Conservation (phyloP, 2,888 invertebrate species). For the Xylophagus ater region DNA sequence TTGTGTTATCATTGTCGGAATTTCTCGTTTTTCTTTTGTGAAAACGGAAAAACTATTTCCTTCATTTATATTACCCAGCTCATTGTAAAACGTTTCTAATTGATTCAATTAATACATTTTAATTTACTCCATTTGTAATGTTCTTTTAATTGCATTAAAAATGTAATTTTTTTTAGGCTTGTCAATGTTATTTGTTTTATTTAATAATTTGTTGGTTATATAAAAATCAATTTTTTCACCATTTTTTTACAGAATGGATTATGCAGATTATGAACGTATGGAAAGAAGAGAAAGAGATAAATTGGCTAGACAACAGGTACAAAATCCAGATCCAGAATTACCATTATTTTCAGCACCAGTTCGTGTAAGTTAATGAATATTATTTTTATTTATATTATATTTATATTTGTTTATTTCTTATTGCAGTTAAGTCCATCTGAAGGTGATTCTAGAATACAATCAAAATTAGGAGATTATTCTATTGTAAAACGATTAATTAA, state of each 20-base stretch:
- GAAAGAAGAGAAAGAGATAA: constrained; percentile 38
- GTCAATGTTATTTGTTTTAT: constrained; percentile 1
- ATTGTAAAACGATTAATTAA: constrained; percentile 30
- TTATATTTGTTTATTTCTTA: constrained; percentile 3
- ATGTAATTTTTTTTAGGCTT: too few relatives aligned
- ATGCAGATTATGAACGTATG: constrained; percentile 35
- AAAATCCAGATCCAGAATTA: constrained; percentile 31
- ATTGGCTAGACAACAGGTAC: constrained; percentile 35
- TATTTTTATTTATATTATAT: not conserved
- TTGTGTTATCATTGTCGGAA: too few relatives aligned
- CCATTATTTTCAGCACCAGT: constrained; percentile 36
- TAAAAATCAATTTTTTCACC: not conserved
- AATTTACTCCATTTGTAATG: too few relatives aligned
- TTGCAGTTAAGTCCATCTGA: constrained; percentile 27
- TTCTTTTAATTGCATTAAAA: too few relatives aligned
- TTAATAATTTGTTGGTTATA: not conserved
- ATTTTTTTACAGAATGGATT: constrained; percentile 31
- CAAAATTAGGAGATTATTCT: constrained; percentile 33
- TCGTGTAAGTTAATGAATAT: constrained; percentile 24
- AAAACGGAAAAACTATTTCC: too few relatives aligned
- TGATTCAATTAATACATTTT: too few relatives aligned
- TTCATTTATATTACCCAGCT: too few relatives aligned
- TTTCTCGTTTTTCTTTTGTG: too few relatives aligned
- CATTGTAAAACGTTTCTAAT: too few relatives aligned
- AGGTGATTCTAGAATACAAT: constrained; percentile 32